A percentile compares a stretch with the other conserved stretches of the same genome.
Conservation (phyloP, 2,888 invertebrate species). For the Emmelina monodactyla region DNA sequence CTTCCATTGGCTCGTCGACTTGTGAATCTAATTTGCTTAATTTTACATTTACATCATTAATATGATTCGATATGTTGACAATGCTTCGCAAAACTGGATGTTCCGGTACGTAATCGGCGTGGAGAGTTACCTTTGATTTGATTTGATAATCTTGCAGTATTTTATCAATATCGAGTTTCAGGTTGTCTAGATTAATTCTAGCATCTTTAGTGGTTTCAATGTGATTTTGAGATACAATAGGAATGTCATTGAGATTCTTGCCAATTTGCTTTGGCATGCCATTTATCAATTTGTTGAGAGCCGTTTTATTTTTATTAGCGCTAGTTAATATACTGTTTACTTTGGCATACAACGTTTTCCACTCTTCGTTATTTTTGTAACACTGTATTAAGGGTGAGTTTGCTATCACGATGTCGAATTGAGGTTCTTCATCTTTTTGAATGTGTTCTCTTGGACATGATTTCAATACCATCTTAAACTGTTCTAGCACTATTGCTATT, state of each 20-base stretch:
- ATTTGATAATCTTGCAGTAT: constrained; percentile 38
- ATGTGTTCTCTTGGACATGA: constrained; percentile 42
- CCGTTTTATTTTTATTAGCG: constrained; percentile 42
- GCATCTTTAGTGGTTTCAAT: constrained; percentile 38
- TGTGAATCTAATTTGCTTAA: constrained; percentile 27
- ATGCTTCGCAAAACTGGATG: constrained; percentile 42
- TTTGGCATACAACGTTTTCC: constrained; percentile 35
- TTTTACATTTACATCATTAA: constrained; percentile 25
- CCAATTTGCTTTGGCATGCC: constrained; percentile 34
- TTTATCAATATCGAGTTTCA: constrained; percentile 26
- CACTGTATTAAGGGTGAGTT: constrained; percentile 42
- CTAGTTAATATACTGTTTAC: constrained; percentile 31
- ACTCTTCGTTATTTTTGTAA: constrained; percentile 44
- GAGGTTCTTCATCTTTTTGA: constrained; percentile 26
- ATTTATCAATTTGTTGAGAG: constrained; percentile 33
- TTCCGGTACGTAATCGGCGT: constrained; percentile 21
- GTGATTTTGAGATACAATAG: constrained; percentile 36
- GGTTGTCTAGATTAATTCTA: constrained; percentile 26
- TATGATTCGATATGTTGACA: constrained; percentile 27
- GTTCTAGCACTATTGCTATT: constrained; percentile 67
- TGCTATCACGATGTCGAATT: constrained; percentile 42
- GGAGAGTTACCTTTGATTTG: constrained; percentile 25
- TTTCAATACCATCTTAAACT: constrained; percentile 72
- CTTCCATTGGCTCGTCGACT: constrained; percentile 28
- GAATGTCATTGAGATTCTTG: constrained; percentile 19